Evolutionary conservation across 1,140 invertebrate species (phyloP), one percentile per base, ranked within the genome.

Genomic region (Aphelinus certus): DNA sequence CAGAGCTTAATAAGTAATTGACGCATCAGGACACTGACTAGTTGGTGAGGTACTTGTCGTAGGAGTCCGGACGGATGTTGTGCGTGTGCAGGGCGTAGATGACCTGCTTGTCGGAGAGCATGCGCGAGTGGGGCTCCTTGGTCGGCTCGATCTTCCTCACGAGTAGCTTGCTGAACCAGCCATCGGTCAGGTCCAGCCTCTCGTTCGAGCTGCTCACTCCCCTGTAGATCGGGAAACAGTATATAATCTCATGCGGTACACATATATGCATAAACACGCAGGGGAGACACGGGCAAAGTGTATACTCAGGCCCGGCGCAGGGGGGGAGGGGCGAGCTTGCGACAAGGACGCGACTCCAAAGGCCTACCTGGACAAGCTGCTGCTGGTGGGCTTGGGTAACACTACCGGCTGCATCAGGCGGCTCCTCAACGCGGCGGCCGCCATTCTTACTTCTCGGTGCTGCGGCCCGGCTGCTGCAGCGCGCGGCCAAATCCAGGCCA

Each of bases 41-140:
- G 86, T 96, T 96, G 79, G 92, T 90, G 67, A 98, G 87, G 86
- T 98, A 98, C 85, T 94, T 91, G 79, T 94, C 91, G 82, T 94
- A 92, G 43, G 91, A 93, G 86, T 96, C 95, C 62, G 97, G 94
- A 81, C 95, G 93, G 56, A 98, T 94, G 85, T 97, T 96, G 87
- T 99, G 96, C 71, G 96, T 97, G 85, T 98, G 95, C 49, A 98
- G 88, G 76, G 97, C 95, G 88, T 97, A 98, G 80, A 99, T 94
- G 48, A 95, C 91, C 88, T 98, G 96, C 88, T 97, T 97, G 85
- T 97, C 95, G 78, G 96, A 96, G 49, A 98, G 90, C 92, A 97
- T 95, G 72, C 95, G 92, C 80, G 97, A 98, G 87, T 98, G 97
- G 3, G 97, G 95, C 84, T 98, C 96, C 84, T 97, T 98, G 0